Base-by-base conservation (phyloP, 2,888 invertebrate species). In the Pollenia angustigena region DNA sequence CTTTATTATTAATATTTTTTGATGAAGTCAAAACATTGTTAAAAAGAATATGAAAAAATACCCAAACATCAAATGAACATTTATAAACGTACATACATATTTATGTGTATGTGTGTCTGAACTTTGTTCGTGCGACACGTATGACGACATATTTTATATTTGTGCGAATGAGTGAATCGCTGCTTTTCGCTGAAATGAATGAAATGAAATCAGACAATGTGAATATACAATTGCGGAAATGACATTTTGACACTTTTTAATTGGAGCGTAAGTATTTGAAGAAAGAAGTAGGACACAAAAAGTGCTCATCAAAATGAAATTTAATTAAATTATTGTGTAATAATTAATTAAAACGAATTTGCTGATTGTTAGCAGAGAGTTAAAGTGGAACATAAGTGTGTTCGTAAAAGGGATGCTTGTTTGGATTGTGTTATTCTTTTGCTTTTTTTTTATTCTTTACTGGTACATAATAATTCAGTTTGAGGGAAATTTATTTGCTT, bases 1-100 rank as follows among this genome's bases (percentile, higher is more conserved):
- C 6, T n/a, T 50, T n/a, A 32, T 32, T 32, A 6, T 4, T 32
- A 32, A 32, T 6, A 7, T 16, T 10, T 69, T 68, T 16, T 69
- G 60, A 62, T 82, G 60, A 71, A 71, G 62, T 76, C 40, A 71
- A 78, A 78, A 64, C 64, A 66, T 83, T 50, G 58, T 78, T 64
- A 42, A 78, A 32, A 48, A 46, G 9, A 32, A 56, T 40, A 81
- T 18, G 16, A 18, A 58, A 52, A 0, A 32, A 52, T 46, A 23
- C 42, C 23, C 42, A 54, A 50, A 52, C 23, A 23, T 44, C 40
- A 23, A 50, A 42, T n/a, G 48, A 44, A 66, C 56, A 66, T 56
- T 48, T 46, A 8, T n/a, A 74, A 40, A 66, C 23, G 46, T 60
- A 32, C 32, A 32, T 32, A 32, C n/a, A 32, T 32, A 32, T 32